A percentile compares a stretch with the other conserved stretches of the same genome.
Conservation (phyloP, 2,113 vertebrate genomes). For the Leptosomus discolor region DNA sequence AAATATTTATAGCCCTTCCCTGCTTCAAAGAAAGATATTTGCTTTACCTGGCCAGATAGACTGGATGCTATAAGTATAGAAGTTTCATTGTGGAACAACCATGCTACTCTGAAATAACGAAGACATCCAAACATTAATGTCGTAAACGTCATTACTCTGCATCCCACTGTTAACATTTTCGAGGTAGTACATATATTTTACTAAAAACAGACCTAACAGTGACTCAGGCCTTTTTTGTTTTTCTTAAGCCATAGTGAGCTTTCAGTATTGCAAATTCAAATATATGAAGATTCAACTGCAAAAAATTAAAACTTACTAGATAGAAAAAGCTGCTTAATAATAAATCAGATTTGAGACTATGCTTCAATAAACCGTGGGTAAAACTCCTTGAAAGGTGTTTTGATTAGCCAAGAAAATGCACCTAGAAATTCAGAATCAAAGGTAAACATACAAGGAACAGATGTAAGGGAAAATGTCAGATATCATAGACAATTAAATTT, state of each 20-base stretch:
- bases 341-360: neutral
- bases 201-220: neutral
- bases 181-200: neutral
- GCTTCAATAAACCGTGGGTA: neutral
- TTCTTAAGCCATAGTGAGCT: neutral
- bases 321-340: neutral
- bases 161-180: neutral
- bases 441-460: neutral
- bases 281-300: neutral
- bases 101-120: neutral
- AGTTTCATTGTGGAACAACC: neutral
- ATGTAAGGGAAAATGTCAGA: slow-evolving; percentile 13
- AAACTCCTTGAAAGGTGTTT: neutral
- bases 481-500: neutral
- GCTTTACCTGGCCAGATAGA: neutral
- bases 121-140: neutral
- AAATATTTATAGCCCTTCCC: neutral
- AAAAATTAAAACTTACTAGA: neutral
- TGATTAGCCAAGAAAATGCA: neutral
- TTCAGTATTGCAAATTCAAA: neutral
- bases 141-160: rapidly evolving
- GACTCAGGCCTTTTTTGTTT: neutral
- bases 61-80: neutral
- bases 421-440: neutral
- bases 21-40: neutral